Conservation (phyloP, 1,140 invertebrate genomes). For the Riptortus pedestris region DNA sequence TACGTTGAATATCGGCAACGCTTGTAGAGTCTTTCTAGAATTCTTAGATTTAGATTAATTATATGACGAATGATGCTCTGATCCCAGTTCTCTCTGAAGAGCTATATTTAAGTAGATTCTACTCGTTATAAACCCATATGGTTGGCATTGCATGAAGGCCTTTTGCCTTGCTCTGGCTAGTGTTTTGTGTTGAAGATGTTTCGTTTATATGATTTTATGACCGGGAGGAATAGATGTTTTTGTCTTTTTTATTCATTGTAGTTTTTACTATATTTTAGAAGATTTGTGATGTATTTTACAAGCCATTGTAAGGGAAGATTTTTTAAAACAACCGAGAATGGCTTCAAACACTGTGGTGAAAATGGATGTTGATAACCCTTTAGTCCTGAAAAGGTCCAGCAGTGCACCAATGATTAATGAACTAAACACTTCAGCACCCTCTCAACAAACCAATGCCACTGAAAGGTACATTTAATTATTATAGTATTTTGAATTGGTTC, state of each 20-base stretch:
- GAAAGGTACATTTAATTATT: no score
- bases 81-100: no score
- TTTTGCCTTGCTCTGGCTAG: not conserved
- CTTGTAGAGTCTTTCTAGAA: no score
- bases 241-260: not conserved
- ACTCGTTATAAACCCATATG: slow-evolving; percentile 9
- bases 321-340: not conserved
- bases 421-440: slow-evolving; percentile 39
- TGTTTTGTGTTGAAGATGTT: slow-evolving; percentile 3
- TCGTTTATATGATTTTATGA: not conserved
- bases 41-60: no score
- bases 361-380: slow-evolving; percentile 49
- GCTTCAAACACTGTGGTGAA: slow-evolving; percentile 29
- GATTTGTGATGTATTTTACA: slow-evolving; percentile 3
- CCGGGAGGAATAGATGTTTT: not conserved
- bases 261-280: not conserved
- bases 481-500: no score
- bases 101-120: no score
- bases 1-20: no score
- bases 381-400: slow-evolving; percentile 62
- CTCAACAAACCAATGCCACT: slow-evolving; percentile 26
- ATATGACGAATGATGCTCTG: no score
- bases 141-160: slow-evolving; percentile 16
- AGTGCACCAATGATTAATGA: slow-evolving; percentile 77
- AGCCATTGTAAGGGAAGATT: not conserved